Evolutionary conservation across 2,797 vertebrate genomes (phyloP).

Genomic region (Melanotaenia nigrans): DNA sequence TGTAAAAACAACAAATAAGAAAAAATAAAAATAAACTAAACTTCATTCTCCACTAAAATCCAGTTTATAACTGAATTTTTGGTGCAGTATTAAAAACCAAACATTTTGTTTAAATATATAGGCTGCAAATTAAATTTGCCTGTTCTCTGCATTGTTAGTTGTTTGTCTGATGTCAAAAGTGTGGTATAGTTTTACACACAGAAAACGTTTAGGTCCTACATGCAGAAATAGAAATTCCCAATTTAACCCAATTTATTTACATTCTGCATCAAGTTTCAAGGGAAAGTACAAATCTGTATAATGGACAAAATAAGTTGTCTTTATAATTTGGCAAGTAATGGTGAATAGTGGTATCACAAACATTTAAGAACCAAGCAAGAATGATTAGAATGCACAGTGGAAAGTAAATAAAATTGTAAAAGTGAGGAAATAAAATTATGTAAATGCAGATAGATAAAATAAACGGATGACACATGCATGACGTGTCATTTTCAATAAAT

Average conservation of each 20-base stretch:
- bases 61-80: background rate
- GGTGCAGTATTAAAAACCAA: background rate
- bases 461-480: no score
- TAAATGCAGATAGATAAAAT: no score
- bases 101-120: no score
- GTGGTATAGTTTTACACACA: background rate
- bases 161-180: conserved; percentile 2
- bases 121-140: no score
- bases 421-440: no score
- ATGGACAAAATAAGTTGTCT: background rate
- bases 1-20: background rate
- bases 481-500: no score
- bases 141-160: background rate
- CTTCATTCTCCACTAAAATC: background rate
- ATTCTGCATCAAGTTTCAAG: background rate
- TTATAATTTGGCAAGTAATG: no score
- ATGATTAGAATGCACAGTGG: no score
- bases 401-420: no score
- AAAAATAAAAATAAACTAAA: background rate
- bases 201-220: no score
- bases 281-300: background rate
- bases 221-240: background rate
- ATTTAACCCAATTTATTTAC: background rate
- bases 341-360: no score
- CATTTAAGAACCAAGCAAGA: no score